Evolutionary conservation across 2,113 vertebrate genomes (phyloP).

Genomic region (Microcebus murinus): DNA sequence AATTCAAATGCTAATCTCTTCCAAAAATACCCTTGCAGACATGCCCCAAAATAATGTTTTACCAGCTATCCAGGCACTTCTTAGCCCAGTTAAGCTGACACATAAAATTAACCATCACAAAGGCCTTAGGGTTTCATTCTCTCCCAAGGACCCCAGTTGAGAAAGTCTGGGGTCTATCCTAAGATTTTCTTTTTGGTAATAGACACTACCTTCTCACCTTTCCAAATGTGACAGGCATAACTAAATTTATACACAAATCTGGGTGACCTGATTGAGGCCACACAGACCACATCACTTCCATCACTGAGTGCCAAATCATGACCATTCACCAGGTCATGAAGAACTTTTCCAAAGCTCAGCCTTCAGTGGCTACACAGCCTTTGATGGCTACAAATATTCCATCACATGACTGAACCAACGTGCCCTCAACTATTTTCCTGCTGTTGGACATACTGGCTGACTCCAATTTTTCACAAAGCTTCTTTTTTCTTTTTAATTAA

Average conservation of each 20-base stretch:
- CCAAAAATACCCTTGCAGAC: neutral
- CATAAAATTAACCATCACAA: neutral
- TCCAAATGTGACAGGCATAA: slow-evolving; percentile 21
- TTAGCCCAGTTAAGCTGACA: neutral
- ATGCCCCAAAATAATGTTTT: neutral
- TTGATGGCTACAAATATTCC: neutral
- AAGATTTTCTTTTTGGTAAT: slow-evolving; percentile 21
- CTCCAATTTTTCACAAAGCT: slow-evolving; percentile 22
- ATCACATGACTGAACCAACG: neutral
- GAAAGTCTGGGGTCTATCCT: neutral
- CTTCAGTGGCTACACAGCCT: neutral
- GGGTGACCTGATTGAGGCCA: neutral
- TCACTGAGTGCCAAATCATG: neutral
- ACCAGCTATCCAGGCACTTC: neutral
- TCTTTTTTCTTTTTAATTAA: slow-evolving; percentile 1
- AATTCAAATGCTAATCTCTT: neutral
- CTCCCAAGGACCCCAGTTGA: neutral
- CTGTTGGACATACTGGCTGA: neutral
- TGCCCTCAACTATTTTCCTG: neutral
- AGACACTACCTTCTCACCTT: neutral
- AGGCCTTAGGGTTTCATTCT: neutral
- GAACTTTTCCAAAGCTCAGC: neutral
- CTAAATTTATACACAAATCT: slow-evolving; percentile 16
- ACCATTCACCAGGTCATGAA: neutral
- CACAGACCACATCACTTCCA: neutral